These are phyloP conservation scores for Strix aluco DNA, from an alignment of 2,113 vertebrate species.

Conservation along the genomic window DNA sequence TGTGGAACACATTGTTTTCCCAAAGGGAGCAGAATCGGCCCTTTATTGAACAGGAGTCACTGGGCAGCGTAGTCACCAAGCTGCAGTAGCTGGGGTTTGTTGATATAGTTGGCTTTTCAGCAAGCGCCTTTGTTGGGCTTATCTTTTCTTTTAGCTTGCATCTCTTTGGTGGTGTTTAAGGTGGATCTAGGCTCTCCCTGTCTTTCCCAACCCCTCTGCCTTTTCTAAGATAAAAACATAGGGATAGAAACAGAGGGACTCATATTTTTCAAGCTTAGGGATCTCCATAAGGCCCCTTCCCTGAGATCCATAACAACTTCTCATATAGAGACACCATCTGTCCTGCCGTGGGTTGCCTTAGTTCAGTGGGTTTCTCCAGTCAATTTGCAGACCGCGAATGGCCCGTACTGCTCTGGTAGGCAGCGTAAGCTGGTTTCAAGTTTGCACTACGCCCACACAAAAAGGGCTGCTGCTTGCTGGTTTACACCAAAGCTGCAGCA, in stretches of 20 bases:
- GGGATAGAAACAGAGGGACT: background rate
- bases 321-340: background rate
- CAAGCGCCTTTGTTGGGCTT: background rate
- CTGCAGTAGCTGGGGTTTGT: background rate
- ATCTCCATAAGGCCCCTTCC: background rate
- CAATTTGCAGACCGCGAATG: background rate
- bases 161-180: background rate
- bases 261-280: background rate
- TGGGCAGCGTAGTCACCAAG: background rate
- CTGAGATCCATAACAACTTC: background rate
- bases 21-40: slow-evolving; percentile 48
- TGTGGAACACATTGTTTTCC: slow-evolving; percentile 51
- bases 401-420: background rate
- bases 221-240: background rate
- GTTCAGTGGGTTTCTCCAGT: background rate
- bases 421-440: background rate
- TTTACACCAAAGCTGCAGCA: background rate
- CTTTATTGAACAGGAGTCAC: slow-evolving; percentile 34
- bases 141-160: background rate
- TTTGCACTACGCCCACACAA: background rate
- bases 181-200: background rate
- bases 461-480: background rate
- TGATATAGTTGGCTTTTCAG: slow-evolving; percentile 6
- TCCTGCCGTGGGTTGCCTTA: background rate
- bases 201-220: background rate